Evolutionary conservation across 64 coral and sea anemone species (phyloP).

Genomic region (Actinia equina): DNA sequence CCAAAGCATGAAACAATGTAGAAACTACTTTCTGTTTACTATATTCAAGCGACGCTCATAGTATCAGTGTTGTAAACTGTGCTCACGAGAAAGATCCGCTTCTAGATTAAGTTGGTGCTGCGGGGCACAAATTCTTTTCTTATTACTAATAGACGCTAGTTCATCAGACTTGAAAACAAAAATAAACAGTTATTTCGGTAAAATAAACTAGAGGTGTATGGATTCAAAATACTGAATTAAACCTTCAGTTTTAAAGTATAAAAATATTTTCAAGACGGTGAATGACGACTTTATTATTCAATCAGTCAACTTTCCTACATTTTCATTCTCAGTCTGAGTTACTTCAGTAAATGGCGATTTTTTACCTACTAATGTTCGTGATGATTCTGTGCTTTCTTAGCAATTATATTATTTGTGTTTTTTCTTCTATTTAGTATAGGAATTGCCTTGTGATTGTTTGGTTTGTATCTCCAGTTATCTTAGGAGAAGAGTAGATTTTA

Average conservation of each 20-base stretch:
- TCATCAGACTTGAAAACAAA: not conserved
- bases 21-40: not conserved
- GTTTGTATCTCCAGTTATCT: too few relatives aligned
- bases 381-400: too few relatives aligned
- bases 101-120: not conserved
- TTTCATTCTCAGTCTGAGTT: too few relatives aligned
- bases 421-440: too few relatives aligned
- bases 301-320: too few relatives aligned
- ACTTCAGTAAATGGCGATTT: too few relatives aligned
- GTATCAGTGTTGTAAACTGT: not conserved
- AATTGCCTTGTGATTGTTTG: too few relatives aligned
- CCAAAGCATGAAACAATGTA: not conserved
- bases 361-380: too few relatives aligned
- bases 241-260: not conserved
- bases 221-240: not conserved
- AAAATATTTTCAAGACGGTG: too few relatives aligned
- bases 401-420: too few relatives aligned
- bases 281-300: too few relatives aligned
- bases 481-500: too few relatives aligned
- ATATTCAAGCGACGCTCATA: not conserved
- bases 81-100: not conserved
- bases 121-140: not conserved
- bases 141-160: not conserved
- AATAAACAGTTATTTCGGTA: not conserved
- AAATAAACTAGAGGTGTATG: not conserved